These are phyloP conservation scores for Pseudomyrmex dendroicus DNA, from an alignment of 1,140 invertebrate genomes.

Conservation along the genomic window DNA sequence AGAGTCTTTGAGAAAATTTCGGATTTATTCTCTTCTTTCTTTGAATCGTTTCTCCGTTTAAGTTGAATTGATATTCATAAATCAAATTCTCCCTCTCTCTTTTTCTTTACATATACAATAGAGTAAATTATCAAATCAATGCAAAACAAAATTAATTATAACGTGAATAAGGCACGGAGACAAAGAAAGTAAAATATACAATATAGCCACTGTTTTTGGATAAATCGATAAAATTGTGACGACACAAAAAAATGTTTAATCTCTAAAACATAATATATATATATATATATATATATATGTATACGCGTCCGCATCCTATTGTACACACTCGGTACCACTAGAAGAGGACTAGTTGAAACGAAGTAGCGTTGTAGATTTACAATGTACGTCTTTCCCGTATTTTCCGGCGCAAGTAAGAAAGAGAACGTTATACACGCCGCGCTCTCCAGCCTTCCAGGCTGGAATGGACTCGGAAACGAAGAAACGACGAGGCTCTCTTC, in stretches of 20 bases:
- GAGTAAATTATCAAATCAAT: not conserved
- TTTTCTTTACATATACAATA: not conserved
- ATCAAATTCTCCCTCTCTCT: not conserved
- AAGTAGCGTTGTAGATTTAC: constrained; percentile 41
- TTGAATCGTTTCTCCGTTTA: not conserved
- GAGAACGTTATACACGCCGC: not conserved
- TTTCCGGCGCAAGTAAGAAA: constrained; percentile 41
- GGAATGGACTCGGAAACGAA: constrained; percentile 50
- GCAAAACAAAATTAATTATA: not conserved
- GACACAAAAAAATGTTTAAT: not conserved
- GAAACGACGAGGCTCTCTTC: constrained; percentile 40
- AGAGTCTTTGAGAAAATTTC: constrained; percentile 13
- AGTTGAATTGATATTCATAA: not conserved
- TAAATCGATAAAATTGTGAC: not conserved
- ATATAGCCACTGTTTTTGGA: not conserved
- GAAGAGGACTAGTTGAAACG: not conserved
- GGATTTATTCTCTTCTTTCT: not conserved
- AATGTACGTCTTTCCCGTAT: constrained; percentile 49
- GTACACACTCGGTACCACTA: not conserved
- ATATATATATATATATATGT: not conserved
- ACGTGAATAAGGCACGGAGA: not conserved
- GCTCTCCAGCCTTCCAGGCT: not conserved
- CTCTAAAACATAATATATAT: not conserved
- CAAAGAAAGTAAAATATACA: not conserved
- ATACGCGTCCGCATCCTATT: not conserved